Evolutionary conservation across 2,888 invertebrate genomes (phyloP).

Genomic region (Digitonthophagus gazella): DNA sequence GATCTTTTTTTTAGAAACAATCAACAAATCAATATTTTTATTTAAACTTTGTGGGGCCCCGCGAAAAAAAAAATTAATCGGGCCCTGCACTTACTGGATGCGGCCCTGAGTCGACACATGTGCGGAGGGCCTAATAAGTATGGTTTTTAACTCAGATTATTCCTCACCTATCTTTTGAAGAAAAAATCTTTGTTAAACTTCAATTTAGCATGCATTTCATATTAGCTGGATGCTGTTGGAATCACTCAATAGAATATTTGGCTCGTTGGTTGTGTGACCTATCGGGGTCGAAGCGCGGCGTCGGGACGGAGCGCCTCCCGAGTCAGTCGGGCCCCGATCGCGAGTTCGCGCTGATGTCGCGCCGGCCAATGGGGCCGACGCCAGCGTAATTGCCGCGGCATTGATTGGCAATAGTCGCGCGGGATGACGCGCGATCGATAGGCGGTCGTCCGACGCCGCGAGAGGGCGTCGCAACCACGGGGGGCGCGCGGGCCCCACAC

Average conservation of each 20-base stretch:
- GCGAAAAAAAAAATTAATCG: no score
- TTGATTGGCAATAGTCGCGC: conserved; percentile 45
- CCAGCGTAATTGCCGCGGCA: conserved; percentile 44
- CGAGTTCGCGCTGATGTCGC: conserved; percentile 29
- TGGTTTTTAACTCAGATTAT: no score
- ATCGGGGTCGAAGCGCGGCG: not conserved
- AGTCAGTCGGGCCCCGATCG: not conserved
- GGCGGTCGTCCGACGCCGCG: conserved; percentile 17
- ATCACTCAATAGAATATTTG: not conserved
- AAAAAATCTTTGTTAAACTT: no score
- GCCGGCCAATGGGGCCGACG: conserved; percentile 39
- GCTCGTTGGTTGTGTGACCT: not conserved
- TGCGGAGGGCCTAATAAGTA: no score
- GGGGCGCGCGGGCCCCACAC: conserved; percentile 18
- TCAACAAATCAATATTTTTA: no score
- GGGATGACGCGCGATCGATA: conserved; percentile 31
- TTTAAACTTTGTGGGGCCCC: no score
- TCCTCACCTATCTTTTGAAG: no score
- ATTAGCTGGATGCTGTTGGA: no score
- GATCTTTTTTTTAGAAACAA: no score
- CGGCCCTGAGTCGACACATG: no score
- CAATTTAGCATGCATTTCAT: no score
- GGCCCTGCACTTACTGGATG: no score
- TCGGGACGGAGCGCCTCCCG: not conserved
- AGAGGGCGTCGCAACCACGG: not conserved